Evolutionary conservation across 2,888 invertebrate genomes (phyloP), one percentile per base, ranked within the genome.

Genomic region (Megamerina dolium): DNA sequence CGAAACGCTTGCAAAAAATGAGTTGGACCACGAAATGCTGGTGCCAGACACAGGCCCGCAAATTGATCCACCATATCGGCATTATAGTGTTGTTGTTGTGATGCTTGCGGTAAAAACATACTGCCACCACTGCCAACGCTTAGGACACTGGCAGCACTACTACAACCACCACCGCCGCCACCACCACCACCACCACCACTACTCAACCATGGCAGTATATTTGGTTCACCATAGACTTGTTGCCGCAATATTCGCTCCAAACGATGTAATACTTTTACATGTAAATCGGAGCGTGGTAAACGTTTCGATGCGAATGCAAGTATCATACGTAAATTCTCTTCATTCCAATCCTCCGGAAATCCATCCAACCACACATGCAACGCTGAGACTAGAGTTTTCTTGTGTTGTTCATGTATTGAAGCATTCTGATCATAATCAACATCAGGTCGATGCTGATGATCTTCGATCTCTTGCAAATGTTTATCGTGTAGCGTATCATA

Each of bases 321-420:
- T 56, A 97, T 79, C 70, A 85, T 82, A 51, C 82, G 79, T 60
- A 97, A 81, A 55, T 64, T 69, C 4, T 63, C 66, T 41, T 68
- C 68, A 42, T 64, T 64, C 77, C 78, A 79, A 74, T 99, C 99
- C 72, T 96, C 95, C 30, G 94, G 91, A 72, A 94, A 97, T 45
- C 90, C 88, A 74, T 97, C 96, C 66, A 99, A 73, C 99, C 99
- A 99, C 33, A 96, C 93, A 67, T 93, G 91, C 54, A 97, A 78
- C 49, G 89, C 88, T 55, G 89, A 87, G 59, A 91, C 82, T 69
- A 93, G 78, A 52, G 90, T 89, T 73, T 87, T 87, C 65, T 52
- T 75, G 70, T 72, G 72, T 52, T 72, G 69, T 41, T 69, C 70
- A 37, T 63, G 65, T 49, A 69, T 64, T 23, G 62, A 59, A 29